phyloP scores from a whole-genome alignment of 1,140 invertebrate species.

The Holcopasites calliopsidis region DNA sequence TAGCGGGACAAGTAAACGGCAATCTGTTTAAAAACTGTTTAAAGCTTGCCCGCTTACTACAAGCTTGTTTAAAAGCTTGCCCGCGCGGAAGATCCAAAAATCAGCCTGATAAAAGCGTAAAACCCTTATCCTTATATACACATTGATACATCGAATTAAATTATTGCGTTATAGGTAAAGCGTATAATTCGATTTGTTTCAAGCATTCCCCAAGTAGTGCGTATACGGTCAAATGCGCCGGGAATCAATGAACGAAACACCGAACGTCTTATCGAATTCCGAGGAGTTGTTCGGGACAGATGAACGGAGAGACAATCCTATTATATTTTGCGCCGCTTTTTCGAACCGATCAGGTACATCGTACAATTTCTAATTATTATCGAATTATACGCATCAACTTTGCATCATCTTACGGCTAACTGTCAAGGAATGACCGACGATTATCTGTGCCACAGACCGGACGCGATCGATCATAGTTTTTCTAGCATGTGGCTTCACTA shows the following conservation, averaged over 20 bases:
- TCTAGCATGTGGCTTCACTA: neutral
- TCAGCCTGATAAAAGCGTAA: constrained; percentile 35
- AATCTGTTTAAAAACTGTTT: neutral
- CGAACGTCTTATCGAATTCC: neutral
- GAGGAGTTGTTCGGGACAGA: neutral
- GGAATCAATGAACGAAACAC: neutral
- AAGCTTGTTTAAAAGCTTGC: constrained; percentile 26
- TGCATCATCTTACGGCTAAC: neutral
- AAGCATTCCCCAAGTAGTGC: neutral
- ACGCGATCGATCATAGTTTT: neutral
- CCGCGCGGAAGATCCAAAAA: constrained; percentile 28
- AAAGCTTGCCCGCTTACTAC: too few species aligned
- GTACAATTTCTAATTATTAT: neutral
- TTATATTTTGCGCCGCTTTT: neutral
- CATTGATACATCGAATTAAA: constrained; percentile 32
- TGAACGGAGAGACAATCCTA: neutral
- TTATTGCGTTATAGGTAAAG: constrained; percentile 19
- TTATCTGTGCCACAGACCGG: constrained; percentile 29
- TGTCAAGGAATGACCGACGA: constrained; percentile 37
- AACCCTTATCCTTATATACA: constrained; percentile 34
- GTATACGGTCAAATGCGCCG: neutral
- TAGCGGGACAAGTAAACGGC: neutral
- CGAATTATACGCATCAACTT: constrained; percentile 19
- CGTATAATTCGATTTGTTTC: constrained; percentile 9
- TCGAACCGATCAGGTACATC: constrained; percentile 31